These are phyloP conservation scores for Oryzaephilus surinamensis DNA, from an alignment of 1,140 invertebrate species.

Conservation along the genomic window DNA sequence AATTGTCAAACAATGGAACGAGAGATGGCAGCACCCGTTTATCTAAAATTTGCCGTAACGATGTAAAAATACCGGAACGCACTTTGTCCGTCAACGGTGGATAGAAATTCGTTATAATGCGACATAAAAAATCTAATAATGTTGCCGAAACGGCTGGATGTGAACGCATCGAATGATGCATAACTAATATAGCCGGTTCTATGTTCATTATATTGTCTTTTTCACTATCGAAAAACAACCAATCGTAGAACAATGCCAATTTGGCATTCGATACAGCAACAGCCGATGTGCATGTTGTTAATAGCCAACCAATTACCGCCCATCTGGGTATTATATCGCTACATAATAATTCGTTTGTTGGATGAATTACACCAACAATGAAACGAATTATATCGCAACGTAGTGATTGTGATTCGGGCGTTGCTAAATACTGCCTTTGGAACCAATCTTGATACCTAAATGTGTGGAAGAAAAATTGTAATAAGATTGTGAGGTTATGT, in stretches of 20 bases:
- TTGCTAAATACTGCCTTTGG: conserved; percentile 93
- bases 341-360: conserved; percentile 91
- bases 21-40: conserved; percentile 86
- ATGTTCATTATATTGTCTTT: conserved; percentile 99
- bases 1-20: conserved; percentile 85
- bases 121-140: conserved; percentile 88
- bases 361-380: conserved; percentile 96
- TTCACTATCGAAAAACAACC: conserved; percentile 90
- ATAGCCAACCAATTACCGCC: conserved; percentile 96
- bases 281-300: conserved; percentile 90
- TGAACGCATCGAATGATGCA: conserved; percentile 93
- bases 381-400: conserved; percentile 94
- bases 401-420: conserved; percentile 89
- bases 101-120: conserved; percentile 92
- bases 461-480: too few relatives aligned
- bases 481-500: too few relatives aligned
- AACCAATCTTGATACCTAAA: conserved; percentile 99
- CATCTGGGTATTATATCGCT: conserved; percentile 98
- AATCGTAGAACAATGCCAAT: conserved; percentile 93
- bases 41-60: conserved; percentile 85
- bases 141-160: conserved; percentile 93
- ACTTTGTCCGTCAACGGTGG: conserved; percentile 76
- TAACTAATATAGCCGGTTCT: conserved; percentile 95
- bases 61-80: conserved; percentile 79
- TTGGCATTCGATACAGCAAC: conserved; percentile 93